Evolutionary conservation across 2,113 vertebrate genomes (phyloP).

Genomic region (Lipotes vexillifer): DNA sequence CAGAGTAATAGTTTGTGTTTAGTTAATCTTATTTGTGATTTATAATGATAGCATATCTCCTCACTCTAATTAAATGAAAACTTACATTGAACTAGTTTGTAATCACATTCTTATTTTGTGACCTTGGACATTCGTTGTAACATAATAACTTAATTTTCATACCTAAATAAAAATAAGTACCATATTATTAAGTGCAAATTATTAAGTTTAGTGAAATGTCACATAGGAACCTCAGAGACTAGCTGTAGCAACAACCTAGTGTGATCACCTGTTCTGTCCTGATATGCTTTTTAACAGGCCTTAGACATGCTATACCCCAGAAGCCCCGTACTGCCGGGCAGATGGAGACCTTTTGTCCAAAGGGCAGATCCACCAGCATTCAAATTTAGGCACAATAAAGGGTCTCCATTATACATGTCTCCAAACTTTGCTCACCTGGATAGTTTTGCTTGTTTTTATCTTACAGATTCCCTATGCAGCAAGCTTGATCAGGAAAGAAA

Average conservation of each 20-base stretch:
- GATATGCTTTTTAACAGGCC: neutral
- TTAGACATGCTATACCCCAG: neutral
- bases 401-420: neutral
- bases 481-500: slow-evolving; percentile 98
- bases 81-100: neutral
- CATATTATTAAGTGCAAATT: neutral
- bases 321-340: neutral
- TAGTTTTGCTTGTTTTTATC: slow-evolving; percentile 61
- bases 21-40: slow-evolving; percentile 29
- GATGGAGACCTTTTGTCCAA: neutral
- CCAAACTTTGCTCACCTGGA: neutral
- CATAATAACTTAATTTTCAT: neutral
- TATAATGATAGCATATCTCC: slow-evolving; percentile 9
- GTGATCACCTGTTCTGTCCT: neutral
- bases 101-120: neutral
- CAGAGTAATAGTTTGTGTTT: slow-evolving; percentile 14
- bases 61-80: slow-evolving; percentile 12
- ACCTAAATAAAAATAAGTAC: neutral
- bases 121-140: neutral
- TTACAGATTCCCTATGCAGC: slow-evolving; percentile 97
- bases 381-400: neutral
- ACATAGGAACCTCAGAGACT: neutral
- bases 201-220: neutral
- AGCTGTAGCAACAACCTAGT: neutral
- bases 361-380: neutral